A percentile compares a stretch with the other conserved stretches of the same genome.
phyloP scores from a whole-genome alignment of 1,140 invertebrate genomes.

The Archivesica marissinica region DNA sequence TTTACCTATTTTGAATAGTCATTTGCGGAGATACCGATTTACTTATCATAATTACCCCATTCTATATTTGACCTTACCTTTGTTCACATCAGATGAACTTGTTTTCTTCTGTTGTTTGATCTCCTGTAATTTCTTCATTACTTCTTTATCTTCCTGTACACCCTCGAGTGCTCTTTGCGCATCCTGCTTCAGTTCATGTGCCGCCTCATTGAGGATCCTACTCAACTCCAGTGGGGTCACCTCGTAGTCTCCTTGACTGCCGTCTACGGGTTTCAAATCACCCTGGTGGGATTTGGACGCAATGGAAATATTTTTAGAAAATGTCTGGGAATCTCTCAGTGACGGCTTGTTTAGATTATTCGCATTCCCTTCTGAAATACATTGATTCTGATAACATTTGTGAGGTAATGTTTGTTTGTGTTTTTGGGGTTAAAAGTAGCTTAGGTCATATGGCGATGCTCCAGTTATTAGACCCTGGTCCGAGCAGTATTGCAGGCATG shows the following conservation, averaged over 20 bases:
- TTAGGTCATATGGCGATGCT: no score
- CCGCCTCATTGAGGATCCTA: slow-evolving; percentile 73
- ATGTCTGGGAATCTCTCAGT: slow-evolving; percentile 35
- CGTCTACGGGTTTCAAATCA: not conserved
- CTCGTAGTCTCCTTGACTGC: not conserved
- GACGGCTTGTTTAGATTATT: slow-evolving; percentile 59
- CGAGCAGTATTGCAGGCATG: no score
- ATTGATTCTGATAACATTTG: no score
- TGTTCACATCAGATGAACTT: slow-evolving; percentile 65
- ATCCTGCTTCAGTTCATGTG: slow-evolving; percentile 77
- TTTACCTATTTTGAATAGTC: no score
- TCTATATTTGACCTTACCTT: no score
- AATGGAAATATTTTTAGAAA: slow-evolving; percentile 35
- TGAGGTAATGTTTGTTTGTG: no score
- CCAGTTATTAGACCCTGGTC: no score
- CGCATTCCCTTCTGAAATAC: not conserved
- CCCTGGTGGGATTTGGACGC: not conserved
- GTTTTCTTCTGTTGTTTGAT: slow-evolving; percentile 72
- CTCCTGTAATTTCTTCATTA: slow-evolving; percentile 76
- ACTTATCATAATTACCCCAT: no score
- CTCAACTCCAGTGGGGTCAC: slow-evolving; percentile 77
- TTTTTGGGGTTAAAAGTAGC: no score
- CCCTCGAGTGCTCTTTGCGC: slow-evolving; percentile 76
- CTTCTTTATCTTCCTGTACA: slow-evolving; percentile 79
- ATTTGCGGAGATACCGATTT: no score